Base-by-base conservation (phyloP, 2,888 invertebrate genomes). In the Stegophylla sp. region DNA sequence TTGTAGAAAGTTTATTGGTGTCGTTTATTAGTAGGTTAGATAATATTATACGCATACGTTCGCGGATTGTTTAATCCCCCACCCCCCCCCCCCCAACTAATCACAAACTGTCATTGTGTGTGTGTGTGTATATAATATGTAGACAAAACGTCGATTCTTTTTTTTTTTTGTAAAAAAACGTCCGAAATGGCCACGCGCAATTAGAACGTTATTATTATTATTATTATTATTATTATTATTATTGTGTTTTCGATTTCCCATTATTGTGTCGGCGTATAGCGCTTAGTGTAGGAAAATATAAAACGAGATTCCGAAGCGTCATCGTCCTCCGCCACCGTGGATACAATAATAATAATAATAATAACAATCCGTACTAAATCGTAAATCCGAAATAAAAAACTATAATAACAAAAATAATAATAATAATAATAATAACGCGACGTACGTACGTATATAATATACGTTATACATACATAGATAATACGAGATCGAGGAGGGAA, bases 281-380 rank as follows among this genome's bases (percentile, higher is more conserved):
- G n/a, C n/a, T n/a, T 64, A 53, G 67, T 64, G n/a, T 26, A 48
- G 10, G 53, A 66, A 73, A 66, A 43, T 53, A 76, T 53, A 66
- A 69, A 69, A 77, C 41, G 79, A 79, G 79, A 79, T 79, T 79
- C 71, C 79, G 61, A 79, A 79, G 69, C 79, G 79, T 79, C 79
- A 79, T 79, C 71, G 79, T 71, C 79, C 79, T 71, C 71, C 34
- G 10, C 59, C n/a, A 34, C 69, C 12, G 63, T 63, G 71, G 69
- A 71, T 61, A 79, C 51, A 72, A 53, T 69, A 79, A 79, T 63
- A 71, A 79, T 61, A 63, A 79, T 63, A 72, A 53, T 69, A 79
- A 79, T 63, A 71, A 79, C 71, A 63, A 79, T 79, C 79, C 79
- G 69, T 79, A 79, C 63, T 79, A 79, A 79, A 79, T 79, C 69